Base-by-base conservation (phyloP, 53 echinoderm and acorn worm genomes). In the Hippasteria phrygiana region DNA sequence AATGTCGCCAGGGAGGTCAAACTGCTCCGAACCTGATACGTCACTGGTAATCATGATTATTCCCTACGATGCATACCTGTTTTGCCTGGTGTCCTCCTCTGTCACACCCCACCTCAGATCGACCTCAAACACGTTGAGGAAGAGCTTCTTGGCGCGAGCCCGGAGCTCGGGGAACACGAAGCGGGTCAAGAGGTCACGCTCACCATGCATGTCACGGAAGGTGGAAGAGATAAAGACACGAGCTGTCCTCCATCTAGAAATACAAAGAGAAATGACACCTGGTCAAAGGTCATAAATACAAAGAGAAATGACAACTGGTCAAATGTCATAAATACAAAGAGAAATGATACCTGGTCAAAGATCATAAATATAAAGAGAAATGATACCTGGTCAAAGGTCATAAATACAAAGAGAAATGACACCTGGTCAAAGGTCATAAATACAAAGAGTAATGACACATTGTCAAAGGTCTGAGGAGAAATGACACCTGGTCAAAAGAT, bases 161-260 rank as follows among this genome's bases (percentile, higher is more conserved):
- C 99, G 75, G 40, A 99, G 78, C 65, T 99, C 99, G 0, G 99
- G 99, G 75, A 99, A 99, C 9, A 99, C 99, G 59, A 93, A 99
- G 31, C 99, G 93, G 26, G 99, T 99, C 90, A 99, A 56, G 43
- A 99, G 90, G 81, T 99, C 99, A 36, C 99, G 92, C 90, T 99
- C 99, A 0, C 99, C 95, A 50, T 99, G 99, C 99, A 99, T 99
- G 82, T 99, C 99, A 45, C 94, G 93, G 92, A 99, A 99, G 6
- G 99, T 99, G 43, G 99, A 99, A 12, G 99, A 99, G 73, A 99
- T 99, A 90, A 99, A 99, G 46, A 99, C 99, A 29, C 95, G 93
- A 27, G 94, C 81, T 11, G 96, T 99, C 55, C 96, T 91, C 90
- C 94, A 94, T 56, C 98, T 98, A 70, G 10, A 71, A 80, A 32